phyloP scores from a whole-genome alignment of 2,797 vertebrate species.

The Loris lydekkerianus region DNA sequence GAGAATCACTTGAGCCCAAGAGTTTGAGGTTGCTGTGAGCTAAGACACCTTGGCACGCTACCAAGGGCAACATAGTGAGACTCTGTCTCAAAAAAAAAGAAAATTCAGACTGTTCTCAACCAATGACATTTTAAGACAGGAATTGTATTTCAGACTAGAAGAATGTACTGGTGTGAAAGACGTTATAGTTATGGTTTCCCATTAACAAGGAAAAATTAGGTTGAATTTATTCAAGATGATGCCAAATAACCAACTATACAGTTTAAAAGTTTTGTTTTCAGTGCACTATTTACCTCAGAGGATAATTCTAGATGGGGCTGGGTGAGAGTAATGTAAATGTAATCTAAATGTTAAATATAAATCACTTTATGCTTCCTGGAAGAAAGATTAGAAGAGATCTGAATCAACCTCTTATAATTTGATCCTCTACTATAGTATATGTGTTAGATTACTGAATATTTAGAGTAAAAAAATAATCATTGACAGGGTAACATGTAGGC shows the following conservation, averaged over 20 bases:
- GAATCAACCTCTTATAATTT: slow-evolving; percentile 63
- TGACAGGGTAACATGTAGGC: neutral
- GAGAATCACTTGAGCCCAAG: too few relatives aligned
- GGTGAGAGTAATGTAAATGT: neutral
- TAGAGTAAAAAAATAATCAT: neutral
- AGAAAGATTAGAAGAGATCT: slow-evolving; percentile 41
- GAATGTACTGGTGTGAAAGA: slow-evolving; percentile 3
- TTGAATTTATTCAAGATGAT: slow-evolving; percentile 56
- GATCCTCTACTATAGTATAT: slow-evolving; percentile 2
- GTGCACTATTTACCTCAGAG: neutral
- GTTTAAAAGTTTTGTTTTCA: neutral
- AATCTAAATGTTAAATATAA: slow-evolving; percentile 43
- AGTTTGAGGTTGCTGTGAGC: too few relatives aligned
- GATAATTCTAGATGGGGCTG: slow-evolving; percentile 17
- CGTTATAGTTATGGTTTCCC: slow-evolving; percentile 45
- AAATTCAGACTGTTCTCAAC: neutral
- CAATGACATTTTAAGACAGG: slow-evolving; percentile 40
- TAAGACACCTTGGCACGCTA: too few relatives aligned
- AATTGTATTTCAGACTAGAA: slow-evolving; percentile 16
- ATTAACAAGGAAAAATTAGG: slow-evolving; percentile 11
- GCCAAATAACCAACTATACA: neutral
- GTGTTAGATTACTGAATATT: neutral
- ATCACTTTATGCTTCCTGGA: slow-evolving; percentile 21
- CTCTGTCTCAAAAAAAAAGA: too few relatives aligned
- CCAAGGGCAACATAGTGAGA: too few relatives aligned